A percentile compares a stretch with the other conserved stretches of the same genome.
Evolutionary conservation across 2,797 vertebrate genomes (phyloP).

Genomic region (Pampus argenteus): DNA sequence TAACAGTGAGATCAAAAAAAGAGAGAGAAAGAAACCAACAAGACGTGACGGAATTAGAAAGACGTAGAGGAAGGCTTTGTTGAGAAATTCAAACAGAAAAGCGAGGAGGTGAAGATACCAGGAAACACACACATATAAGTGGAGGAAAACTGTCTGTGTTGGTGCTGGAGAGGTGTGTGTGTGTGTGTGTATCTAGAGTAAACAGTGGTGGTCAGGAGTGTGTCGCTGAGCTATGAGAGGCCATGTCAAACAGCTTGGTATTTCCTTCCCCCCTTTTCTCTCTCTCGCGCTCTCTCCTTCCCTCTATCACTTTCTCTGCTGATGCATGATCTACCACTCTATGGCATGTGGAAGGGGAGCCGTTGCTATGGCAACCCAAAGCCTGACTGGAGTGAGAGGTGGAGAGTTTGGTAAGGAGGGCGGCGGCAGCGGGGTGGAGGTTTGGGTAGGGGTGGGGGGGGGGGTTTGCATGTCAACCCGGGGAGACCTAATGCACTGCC

Average conservation of each 20-base stretch:
- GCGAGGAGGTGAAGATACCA: conserved; percentile 17
- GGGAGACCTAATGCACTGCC: conserved; percentile 75
- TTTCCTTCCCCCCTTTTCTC: conserved; percentile 52
- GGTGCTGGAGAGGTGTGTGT: conserved; percentile 25
- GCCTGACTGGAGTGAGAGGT: conserved; percentile 70
- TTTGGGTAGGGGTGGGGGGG: conserved; percentile 10
- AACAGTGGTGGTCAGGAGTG: conserved; percentile 62
- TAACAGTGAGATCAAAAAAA: conserved; percentile 49
- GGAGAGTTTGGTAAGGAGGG: conserved; percentile 26
- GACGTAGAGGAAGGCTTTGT: conserved; percentile 54
- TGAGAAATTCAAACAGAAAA: conserved; percentile 40
- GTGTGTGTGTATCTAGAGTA: conserved; percentile 62
- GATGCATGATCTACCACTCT: conserved; percentile 82
- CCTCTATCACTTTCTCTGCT: conserved; percentile 75
- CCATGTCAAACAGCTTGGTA: conserved; percentile 74
- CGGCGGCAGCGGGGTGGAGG: not conserved
- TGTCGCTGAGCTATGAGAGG: conserved; percentile 67
- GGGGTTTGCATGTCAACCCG: conserved; percentile 63
- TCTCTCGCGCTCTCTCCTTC: conserved; percentile 19
- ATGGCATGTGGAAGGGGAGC: conserved; percentile 81
- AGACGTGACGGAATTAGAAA: conserved; percentile 53
- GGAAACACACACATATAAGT: conserved; percentile 7
- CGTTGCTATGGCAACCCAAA: conserved; percentile 79
- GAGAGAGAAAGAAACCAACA: conserved; percentile 46
- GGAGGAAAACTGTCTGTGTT: conserved; percentile 27